A percentile compares a stretch with the other conserved stretches of the same genome.
Evolutionary conservation across 2,797 vertebrate species (phyloP).

Genomic region (Anolis apletophallus): DNA sequence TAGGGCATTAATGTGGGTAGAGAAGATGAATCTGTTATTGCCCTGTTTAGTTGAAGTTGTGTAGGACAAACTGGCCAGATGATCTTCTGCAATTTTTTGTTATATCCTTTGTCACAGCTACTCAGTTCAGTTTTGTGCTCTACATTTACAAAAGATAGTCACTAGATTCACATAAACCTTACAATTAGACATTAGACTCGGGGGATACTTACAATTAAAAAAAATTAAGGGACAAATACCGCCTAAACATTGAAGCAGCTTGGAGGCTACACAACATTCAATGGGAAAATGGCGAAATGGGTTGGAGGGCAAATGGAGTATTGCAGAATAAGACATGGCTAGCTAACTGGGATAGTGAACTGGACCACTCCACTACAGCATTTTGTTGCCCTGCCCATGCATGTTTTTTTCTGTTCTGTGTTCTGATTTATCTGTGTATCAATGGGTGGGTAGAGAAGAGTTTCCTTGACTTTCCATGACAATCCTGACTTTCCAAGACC

Average conservation of each 20-base stretch:
- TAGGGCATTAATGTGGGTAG: too few relatives aligned
- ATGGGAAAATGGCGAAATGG: background rate
- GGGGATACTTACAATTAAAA: background rate
- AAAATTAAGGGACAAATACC: background rate
- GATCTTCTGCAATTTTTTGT: background rate
- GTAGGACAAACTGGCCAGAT: background rate
- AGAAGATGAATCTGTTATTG: background rate
- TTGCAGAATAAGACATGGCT: background rate
- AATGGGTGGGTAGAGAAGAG: too few relatives aligned
- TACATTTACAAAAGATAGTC: background rate
- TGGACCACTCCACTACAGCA: too few relatives aligned
- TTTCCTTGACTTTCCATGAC: background rate
- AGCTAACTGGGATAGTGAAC: background rate
- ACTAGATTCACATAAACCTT: background rate
- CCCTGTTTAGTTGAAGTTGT: background rate
- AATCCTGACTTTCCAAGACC: background rate
- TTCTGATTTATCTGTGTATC: too few relatives aligned
- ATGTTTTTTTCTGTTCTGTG: background rate
- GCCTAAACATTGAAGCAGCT: background rate
- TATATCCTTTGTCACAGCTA: background rate
- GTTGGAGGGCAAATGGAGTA: background rate
- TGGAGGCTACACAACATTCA: background rate
- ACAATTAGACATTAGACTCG: background rate
- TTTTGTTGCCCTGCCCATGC: background rate
- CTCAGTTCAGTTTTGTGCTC: background rate